Percentiles rank a stretch among this genome's conserved stretches.
phyloP scores from a whole-genome alignment of 2,888 invertebrate species.

The Clitarchus hookeri region DNA sequence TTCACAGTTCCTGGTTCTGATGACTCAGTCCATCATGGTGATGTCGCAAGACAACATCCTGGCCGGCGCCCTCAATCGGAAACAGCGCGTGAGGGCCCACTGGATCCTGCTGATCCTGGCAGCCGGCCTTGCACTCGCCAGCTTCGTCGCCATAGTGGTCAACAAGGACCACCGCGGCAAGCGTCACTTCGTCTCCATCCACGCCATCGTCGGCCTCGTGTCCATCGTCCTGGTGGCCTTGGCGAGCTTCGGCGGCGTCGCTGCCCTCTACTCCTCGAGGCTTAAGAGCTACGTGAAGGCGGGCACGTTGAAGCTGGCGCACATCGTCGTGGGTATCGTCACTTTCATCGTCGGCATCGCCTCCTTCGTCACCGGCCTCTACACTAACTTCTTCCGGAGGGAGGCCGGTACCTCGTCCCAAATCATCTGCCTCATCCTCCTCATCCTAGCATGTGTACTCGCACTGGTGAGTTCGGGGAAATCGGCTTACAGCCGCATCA shows the following conservation, averaged over 20 bases:
- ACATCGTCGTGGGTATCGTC: slow-evolving; percentile 34
- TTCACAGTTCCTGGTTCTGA: slow-evolving; percentile 34
- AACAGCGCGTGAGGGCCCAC: slow-evolving; percentile 35
- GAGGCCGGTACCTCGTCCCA: slow-evolving; percentile 31
- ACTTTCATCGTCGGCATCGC: slow-evolving; percentile 35
- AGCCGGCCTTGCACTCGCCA: slow-evolving; percentile 33
- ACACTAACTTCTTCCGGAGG: slow-evolving; percentile 34
- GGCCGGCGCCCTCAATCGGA: slow-evolving; percentile 30
- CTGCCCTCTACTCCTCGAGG: slow-evolving; percentile 32
- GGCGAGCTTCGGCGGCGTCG: slow-evolving; percentile 34
- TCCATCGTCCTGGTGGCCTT: slow-evolving; percentile 33
- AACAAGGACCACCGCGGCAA: slow-evolving; percentile 38
- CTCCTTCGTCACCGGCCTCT: slow-evolving; percentile 32
- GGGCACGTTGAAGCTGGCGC: slow-evolving; percentile 34
- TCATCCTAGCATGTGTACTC: slow-evolving; percentile 33
- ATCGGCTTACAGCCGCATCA: slow-evolving; percentile 35
- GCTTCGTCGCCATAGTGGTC: slow-evolving; percentile 37
- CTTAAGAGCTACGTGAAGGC: slow-evolving; percentile 33
- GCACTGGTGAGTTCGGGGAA: slow-evolving; percentile 37
- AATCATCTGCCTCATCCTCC: slow-evolving; percentile 33
- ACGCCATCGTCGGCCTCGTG: slow-evolving; percentile 36
- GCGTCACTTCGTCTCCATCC: slow-evolving; percentile 36
- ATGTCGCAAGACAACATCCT: slow-evolving; percentile 36
- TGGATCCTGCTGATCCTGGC: slow-evolving; percentile 37
- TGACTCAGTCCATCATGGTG: slow-evolving; percentile 38